Evolutionary conservation across 2,113 vertebrate species (phyloP).

Genomic region (Xyrauchen texanus): DNA sequence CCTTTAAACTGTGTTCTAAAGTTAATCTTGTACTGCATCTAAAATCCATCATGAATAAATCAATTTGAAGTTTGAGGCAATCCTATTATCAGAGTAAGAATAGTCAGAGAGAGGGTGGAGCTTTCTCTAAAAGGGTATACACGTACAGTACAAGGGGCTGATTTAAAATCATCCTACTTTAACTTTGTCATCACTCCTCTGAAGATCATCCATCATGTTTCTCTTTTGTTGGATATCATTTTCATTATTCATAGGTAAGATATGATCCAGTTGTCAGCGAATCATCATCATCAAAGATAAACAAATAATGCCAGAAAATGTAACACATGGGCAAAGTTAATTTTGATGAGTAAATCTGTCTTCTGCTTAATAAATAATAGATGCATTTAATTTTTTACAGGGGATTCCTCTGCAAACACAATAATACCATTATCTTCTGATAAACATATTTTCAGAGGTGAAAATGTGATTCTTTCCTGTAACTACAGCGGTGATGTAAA

Average conservation of each 20-base stretch:
- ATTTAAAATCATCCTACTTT: neutral
- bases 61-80: no score
- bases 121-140: no score
- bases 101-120: no score
- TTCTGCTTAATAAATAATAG: neutral
- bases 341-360: no score
- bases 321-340: neutral
- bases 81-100: no score
- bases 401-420: neutral
- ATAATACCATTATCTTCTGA: neutral
- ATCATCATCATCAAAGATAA: neutral
- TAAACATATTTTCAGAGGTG: neutral
- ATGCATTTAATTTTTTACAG: neutral
- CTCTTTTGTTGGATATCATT: neutral
- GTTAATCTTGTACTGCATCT: no score
- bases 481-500: conserved; percentile 13
- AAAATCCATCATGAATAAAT: no score
- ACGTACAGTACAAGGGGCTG: neutral
- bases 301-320: neutral
- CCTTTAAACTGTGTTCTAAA: no score
- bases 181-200: neutral
- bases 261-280: neutral
- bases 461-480: conserved; percentile 4
- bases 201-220: neutral
- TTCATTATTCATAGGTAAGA: neutral